These are phyloP conservation scores for Conistra vaccinii DNA, from an alignment of 2,888 invertebrate genomes.

Conservation along the genomic window DNA sequence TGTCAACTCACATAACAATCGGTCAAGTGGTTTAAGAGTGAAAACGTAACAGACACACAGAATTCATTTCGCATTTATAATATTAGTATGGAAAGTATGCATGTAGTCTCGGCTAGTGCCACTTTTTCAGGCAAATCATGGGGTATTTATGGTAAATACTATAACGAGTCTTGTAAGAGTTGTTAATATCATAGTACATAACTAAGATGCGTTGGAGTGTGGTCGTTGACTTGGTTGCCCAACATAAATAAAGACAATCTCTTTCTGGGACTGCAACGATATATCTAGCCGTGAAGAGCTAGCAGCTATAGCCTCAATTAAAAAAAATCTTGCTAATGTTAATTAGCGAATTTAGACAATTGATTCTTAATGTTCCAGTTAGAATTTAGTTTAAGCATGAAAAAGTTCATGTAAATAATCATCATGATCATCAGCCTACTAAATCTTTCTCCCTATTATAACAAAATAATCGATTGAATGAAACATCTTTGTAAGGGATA, in stretches of 20 bases:
- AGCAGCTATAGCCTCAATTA: slow-evolving; percentile 1
- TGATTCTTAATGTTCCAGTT: not conserved
- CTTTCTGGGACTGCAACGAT: not conserved
- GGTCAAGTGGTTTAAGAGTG: not conserved
- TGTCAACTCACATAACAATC: not conserved
- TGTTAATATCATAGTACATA: not conserved
- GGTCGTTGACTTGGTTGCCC: not conserved
- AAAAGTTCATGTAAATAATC: not conserved
- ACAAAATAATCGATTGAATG: not conserved
- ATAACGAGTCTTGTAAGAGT: not conserved
- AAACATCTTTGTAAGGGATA: not conserved
- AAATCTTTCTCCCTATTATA: not conserved
- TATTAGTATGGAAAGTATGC: not conserved
- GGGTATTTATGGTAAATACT: slow-evolving; percentile 1
- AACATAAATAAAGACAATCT: not conserved
- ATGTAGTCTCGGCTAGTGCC: not conserved
- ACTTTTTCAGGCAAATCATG: not conserved
- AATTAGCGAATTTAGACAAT: not conserved
- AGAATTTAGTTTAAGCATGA: not conserved
- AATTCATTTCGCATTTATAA: not conserved
- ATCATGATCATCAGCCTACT: not conserved
- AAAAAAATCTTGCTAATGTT: slow-evolving; percentile 7
- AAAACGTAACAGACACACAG: not conserved
- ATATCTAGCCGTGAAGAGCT: slow-evolving; percentile 6
- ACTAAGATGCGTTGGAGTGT: not conserved